Evolutionary conservation across 2,888 invertebrate species (phyloP), one percentile per base, ranked within the genome.

Genomic region (Mimumesa dahlbomi): DNA sequence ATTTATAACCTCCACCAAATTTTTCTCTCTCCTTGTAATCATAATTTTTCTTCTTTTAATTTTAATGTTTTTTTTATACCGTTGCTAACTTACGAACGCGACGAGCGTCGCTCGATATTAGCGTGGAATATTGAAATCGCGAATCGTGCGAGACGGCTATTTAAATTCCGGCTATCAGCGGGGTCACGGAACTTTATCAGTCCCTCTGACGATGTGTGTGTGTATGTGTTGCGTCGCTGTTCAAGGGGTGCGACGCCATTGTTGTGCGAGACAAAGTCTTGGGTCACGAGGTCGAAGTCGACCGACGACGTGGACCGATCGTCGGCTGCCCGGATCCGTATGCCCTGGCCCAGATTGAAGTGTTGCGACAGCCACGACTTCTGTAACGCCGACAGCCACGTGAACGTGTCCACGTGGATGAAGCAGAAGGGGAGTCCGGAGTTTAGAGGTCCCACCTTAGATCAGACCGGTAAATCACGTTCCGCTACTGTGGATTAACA

Each of bases 341-440:
- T 83, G 36, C 73, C 81, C 50, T 83, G 83, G 86, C 83, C 81
- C 25, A 74, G 73, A 69, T 66, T 86, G 59, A 84, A 75, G 52
- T 86, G 86, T 74, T 86, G 86, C 73, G 76, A 85, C 77, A 80
- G 58, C 62, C 81, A 80, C 61, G 85, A 86, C 69, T 86, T 84
- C 69, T 86, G 86, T 72, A 84, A 84, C 65, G 79, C 82, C 34
- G 79, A 78, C 36, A 64, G 63, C 29, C 74, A 62, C 50, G 66
- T 67, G 34, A 74, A 82, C 42, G 46, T 54, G 58, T 64, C 68
- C 61, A 58, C 62, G 49, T 71, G 75, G 75, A 64, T 46, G 38
- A 56, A 14, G n/a, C 59, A 64, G 31, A 46, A 14, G 6, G 52
- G 58, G 22, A 25, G 9, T n/a, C 6, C 36, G 14, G 46, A 61